Base-by-base conservation (phyloP, 2,113 vertebrate genomes). In the Acanthochromis polyacanthus region DNA sequence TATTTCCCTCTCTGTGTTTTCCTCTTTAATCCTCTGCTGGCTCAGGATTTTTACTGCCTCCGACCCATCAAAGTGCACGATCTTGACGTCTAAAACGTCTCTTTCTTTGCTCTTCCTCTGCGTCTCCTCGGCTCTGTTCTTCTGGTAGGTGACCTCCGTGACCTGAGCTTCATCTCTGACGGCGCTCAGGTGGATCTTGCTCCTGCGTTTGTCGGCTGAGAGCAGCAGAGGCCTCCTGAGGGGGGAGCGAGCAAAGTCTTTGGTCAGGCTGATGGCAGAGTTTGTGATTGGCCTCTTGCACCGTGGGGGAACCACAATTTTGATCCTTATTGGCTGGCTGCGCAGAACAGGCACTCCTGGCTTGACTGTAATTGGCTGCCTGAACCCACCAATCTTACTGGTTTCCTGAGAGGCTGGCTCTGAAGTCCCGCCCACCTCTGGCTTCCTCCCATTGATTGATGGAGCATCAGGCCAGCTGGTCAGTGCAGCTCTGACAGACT, bases 301-400 rank as follows among this genome's bases (percentile, higher is more conserved):
- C 73, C 78, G 75, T 48, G 73, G 70, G 68, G 91, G 89, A 67
- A 91, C 88, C 17, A 90, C 87, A 86, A 91, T 88, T 83, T 89
- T 90, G 74, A 92, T 85, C 81, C 86, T 89, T 83, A 93, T 91
- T 93, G 92, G 92, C 53, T 84, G 86, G 81, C 80, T 85, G 72
- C 57, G 78, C 71, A 82, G 81, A 80, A 85, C 87, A 81, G 90
- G 88, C 90, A 89, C 82, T 69, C 86, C 89, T 69, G 89, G 69
- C 86, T 91, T 88, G 1, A 82, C 92, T 88, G 81, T 89, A 70
- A 93, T 93, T 92, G 91, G 92, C 81, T 87, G 88, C 61, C 78
- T 88, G 72, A 86, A 53, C 75, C 75, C 86, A 66, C 75, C 84
- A 76, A 68, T 89, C 87, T 78, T 73, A 22, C 71, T 62, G 12